phyloP scores from a whole-genome alignment of 2,888 invertebrate species.

The Hedya salicella region DNA sequence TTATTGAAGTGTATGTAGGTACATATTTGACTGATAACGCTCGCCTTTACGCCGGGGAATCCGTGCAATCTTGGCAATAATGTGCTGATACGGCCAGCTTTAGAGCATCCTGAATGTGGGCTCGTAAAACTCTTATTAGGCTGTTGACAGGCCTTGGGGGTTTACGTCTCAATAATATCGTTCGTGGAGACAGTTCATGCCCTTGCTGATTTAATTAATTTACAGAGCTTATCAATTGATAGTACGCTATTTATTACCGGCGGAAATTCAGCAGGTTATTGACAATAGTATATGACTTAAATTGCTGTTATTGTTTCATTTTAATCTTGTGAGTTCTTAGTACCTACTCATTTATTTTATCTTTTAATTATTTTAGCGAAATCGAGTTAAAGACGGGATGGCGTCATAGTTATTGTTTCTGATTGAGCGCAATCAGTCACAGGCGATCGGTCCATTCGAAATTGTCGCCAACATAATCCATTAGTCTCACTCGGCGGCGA shows the following conservation, averaged over 20 bases:
- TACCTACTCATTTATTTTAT: background rate
- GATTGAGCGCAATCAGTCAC: constrained; percentile 64
- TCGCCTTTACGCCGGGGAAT: constrained; percentile 36
- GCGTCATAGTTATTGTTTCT: constrained; percentile 57
- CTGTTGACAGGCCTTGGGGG: constrained; percentile 33
- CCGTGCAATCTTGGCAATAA: constrained; percentile 44
- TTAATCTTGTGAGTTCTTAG: background rate
- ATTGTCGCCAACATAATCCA: constrained; percentile 65
- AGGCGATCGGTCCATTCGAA: constrained; percentile 62
- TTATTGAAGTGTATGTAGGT: constrained; percentile 27
- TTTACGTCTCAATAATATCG: constrained; percentile 19
- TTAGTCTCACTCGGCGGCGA: constrained; percentile 59
- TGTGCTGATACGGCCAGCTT: constrained; percentile 35
- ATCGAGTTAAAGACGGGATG: constrained; percentile 13
- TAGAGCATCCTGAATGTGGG: constrained; percentile 37
- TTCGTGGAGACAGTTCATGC: constrained; percentile 13
- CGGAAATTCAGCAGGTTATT: background rate
- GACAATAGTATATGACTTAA: background rate
- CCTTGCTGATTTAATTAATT: constrained; percentile 8
- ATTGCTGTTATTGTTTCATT: background rate
- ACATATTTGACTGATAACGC: constrained; percentile 36
- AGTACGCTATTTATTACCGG: background rate
- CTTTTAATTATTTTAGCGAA: background rate
- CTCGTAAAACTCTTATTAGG: constrained; percentile 39
- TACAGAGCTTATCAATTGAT: constrained; percentile 20